A percentile compares a stretch with the other conserved stretches of the same genome.
Conservation (phyloP, 2,888 invertebrate species). For the Ectobius pallidus region DNA sequence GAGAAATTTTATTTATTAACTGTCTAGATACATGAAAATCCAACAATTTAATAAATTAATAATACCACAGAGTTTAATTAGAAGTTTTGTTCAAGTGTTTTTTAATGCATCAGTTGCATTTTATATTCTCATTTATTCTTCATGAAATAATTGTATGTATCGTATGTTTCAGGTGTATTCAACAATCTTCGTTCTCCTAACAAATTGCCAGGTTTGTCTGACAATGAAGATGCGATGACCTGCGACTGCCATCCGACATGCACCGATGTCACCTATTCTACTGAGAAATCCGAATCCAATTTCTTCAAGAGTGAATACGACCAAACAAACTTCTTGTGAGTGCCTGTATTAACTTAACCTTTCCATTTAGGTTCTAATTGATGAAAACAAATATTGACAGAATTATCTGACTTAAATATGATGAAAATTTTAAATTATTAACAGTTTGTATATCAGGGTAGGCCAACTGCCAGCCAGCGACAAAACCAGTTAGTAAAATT, state of each 20-base stretch:
- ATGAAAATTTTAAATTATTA: background rate
- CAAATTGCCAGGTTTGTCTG: slow-evolving; percentile 23
- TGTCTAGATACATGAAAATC: too few relatives aligned
- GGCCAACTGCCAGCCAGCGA: background rate
- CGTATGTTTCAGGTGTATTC: slow-evolving; percentile 37
- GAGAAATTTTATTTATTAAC: too few relatives aligned
- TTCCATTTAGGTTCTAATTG: too few relatives aligned
- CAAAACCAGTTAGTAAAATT: background rate
- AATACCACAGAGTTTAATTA: too few relatives aligned
- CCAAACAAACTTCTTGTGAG: slow-evolving; percentile 43
- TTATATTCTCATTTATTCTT: too few relatives aligned
- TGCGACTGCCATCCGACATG: slow-evolving; percentile 42
- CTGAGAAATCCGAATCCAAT: slow-evolving; percentile 37
- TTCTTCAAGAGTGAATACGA: slow-evolving; percentile 44
- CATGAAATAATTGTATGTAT: too few relatives aligned
- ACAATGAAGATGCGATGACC: slow-evolving; percentile 37
- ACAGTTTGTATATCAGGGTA: background rate
- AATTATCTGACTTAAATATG: background rate
- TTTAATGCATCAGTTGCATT: too few relatives aligned
- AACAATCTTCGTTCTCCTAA: slow-evolving; percentile 38
- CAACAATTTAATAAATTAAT: too few relatives aligned
- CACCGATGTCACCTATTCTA: slow-evolving; percentile 38
- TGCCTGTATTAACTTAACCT: background rate
- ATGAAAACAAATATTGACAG: background rate
- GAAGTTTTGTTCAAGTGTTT: too few relatives aligned